Evolutionary conservation across 2,888 invertebrate genomes (phyloP).

Genomic region (Tupiocoris notatus): DNA sequence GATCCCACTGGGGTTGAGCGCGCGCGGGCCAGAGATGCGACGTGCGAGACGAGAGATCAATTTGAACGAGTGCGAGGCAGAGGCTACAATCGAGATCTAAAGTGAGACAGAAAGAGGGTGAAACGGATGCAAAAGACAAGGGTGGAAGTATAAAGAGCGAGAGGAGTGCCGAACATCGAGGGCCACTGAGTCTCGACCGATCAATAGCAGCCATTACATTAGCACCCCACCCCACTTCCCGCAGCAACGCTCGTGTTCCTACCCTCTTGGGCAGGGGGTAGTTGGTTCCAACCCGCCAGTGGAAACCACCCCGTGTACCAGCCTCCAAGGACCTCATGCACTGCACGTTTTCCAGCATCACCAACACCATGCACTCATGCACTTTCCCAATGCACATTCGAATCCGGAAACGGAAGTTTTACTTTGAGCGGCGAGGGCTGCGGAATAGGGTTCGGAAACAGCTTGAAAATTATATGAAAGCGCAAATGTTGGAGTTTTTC

Average conservation of each 20-base stretch:
- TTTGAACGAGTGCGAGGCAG: too few relatives aligned
- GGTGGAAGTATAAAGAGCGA: neutral
- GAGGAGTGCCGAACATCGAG: conserved; percentile 19
- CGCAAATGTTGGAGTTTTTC: neutral
- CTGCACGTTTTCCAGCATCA: neutral
- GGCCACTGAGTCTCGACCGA: conserved; percentile 18
- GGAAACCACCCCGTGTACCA: neutral
- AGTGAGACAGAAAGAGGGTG: neutral
- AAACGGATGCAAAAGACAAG: neutral
- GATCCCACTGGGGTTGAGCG: neutral
- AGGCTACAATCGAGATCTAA: neutral
- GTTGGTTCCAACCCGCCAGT: neutral
- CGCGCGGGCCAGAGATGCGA: too few relatives aligned
- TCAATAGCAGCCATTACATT: conserved; percentile 36
- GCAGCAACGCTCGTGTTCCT: too few relatives aligned
- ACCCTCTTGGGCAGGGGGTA: neutral
- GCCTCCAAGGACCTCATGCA: too few relatives aligned
- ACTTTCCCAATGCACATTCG: neutral
- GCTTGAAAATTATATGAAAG: neutral
- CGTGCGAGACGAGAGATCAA: too few relatives aligned
- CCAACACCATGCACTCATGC: neutral
- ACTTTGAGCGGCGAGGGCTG: neutral
- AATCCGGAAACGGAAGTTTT: neutral
- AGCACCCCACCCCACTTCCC: conserved; percentile 10
- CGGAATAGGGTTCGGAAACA: neutral